A percentile compares a stretch with the other conserved stretches of the same genome.
These are phyloP conservation scores for Neostethus bicornis DNA, from an alignment of 2,797 vertebrate species.

Conservation along the genomic window DNA sequence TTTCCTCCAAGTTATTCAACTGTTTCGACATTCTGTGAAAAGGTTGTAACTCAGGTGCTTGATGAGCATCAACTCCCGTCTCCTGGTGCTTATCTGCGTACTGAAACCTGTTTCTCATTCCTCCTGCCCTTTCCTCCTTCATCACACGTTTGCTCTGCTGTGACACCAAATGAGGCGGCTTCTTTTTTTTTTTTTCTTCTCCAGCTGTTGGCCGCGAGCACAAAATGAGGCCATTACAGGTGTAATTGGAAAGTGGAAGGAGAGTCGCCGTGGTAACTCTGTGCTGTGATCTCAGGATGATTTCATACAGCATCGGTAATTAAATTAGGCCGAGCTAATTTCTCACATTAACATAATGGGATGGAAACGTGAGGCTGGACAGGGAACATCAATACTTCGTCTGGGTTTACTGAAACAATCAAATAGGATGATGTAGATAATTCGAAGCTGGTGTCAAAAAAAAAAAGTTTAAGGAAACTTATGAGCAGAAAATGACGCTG, in stretches of 20 bases:
- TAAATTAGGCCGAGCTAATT: slow-evolving; percentile 3
- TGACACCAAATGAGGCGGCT: slow-evolving; percentile 1
- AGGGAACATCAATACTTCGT: not conserved
- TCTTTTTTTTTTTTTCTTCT: not conserved
- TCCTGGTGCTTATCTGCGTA: too few relatives aligned
- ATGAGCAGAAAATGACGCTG: too few relatives aligned
- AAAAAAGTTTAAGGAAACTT: too few relatives aligned
- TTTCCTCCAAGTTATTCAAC: too few relatives aligned
- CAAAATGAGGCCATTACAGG: not conserved
- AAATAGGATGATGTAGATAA: not conserved
- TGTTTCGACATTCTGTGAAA: too few relatives aligned
- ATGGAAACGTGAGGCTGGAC: not conserved
- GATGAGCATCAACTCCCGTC: too few relatives aligned
- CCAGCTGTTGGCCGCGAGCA: not conserved
- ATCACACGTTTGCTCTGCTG: not conserved
- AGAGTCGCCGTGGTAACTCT: not conserved
- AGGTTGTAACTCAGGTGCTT: too few relatives aligned
- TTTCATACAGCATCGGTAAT: not conserved
- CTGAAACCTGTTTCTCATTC: too few relatives aligned
- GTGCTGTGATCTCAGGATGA: not conserved
- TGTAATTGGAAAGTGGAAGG: not conserved
- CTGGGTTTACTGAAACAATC: not conserved
- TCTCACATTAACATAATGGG: not conserved
- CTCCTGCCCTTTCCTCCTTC: too few relatives aligned
- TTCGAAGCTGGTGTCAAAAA: not conserved